Conservation (phyloP, 2,797 vertebrate genomes). For the Enteromius argenteus region DNA sequence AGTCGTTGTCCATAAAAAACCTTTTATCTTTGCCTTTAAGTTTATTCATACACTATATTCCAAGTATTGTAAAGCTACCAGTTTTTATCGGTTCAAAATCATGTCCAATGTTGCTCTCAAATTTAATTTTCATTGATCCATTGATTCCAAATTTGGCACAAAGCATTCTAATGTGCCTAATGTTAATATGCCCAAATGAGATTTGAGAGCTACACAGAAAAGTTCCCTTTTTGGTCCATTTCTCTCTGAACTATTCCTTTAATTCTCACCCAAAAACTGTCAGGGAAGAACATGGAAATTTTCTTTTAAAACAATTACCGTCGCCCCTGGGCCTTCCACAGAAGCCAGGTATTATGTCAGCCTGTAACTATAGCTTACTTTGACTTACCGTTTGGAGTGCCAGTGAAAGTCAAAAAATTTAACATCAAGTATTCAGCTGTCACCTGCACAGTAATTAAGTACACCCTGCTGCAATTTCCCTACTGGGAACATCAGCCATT, state of each 20-base stretch:
- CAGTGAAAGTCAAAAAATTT: constrained; percentile 66
- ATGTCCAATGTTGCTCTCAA: neutral
- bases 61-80: neutral
- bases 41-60: neutral
- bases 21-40: neutral
- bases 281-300: constrained; percentile 50
- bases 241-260: constrained; percentile 21
- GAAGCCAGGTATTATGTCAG: constrained; percentile 62
- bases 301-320: constrained; percentile 62
- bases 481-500: constrained; percentile 46
- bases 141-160: neutral
- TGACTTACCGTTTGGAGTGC: constrained; percentile 50
- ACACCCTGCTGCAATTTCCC: constrained; percentile 61
- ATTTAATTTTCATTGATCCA: neutral
- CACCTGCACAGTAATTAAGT: constrained; percentile 68
- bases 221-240: neutral
- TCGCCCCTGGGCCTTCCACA: constrained; percentile 46
- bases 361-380: constrained; percentile 56
- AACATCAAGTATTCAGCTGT: constrained; percentile 47
- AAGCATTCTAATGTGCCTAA: neutral
- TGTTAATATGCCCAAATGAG: neutral
- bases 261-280: constrained; percentile 57
- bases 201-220: neutral
- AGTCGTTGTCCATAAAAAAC: neutral
- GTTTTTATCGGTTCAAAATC: neutral